These are phyloP conservation scores for Phoxinus phoxinus DNA, from an alignment of 2,113 vertebrate genomes.

Conservation along the genomic window DNA sequence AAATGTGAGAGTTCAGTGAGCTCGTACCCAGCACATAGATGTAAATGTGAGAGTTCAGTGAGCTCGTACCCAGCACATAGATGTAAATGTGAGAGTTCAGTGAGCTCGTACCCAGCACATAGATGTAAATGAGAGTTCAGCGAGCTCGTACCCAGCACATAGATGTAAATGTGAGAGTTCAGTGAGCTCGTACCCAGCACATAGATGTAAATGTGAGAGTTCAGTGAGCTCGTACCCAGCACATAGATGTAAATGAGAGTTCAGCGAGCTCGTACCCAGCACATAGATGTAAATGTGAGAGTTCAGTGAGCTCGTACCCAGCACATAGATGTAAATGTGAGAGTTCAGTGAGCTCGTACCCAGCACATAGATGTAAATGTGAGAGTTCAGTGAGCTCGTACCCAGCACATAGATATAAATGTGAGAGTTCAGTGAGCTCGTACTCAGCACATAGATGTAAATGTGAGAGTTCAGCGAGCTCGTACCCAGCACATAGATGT, in stretches of 20 bases:
- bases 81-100: slow-evolving; percentile 61
- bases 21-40: slow-evolving; percentile 89
- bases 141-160: slow-evolving; percentile 83
- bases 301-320: slow-evolving; percentile 76
- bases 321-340: slow-evolving; percentile 78
- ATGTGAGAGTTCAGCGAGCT: background rate
- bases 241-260: slow-evolving; percentile 78
- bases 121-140: slow-evolving; percentile 69
- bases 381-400: slow-evolving; percentile 61
- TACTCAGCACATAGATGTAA: slow-evolving; percentile 88
- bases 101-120: slow-evolving; percentile 83
- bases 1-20: background rate
- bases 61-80: slow-evolving; percentile 86
- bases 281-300: slow-evolving; percentile 78
- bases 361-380: slow-evolving; percentile 81
- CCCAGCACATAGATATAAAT: slow-evolving; percentile 85
- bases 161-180: slow-evolving; percentile 69
- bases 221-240: slow-evolving; percentile 76
- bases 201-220: slow-evolving; percentile 73
- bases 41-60: background rate
- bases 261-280: slow-evolving; percentile 76
- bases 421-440: slow-evolving; percentile 32
- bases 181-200: slow-evolving; percentile 81
- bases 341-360: slow-evolving; percentile 72
- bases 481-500: slow-evolving; percentile 89